Base-by-base conservation (phyloP, 2,888 invertebrate genomes). In the Metellina segmentata region DNA sequence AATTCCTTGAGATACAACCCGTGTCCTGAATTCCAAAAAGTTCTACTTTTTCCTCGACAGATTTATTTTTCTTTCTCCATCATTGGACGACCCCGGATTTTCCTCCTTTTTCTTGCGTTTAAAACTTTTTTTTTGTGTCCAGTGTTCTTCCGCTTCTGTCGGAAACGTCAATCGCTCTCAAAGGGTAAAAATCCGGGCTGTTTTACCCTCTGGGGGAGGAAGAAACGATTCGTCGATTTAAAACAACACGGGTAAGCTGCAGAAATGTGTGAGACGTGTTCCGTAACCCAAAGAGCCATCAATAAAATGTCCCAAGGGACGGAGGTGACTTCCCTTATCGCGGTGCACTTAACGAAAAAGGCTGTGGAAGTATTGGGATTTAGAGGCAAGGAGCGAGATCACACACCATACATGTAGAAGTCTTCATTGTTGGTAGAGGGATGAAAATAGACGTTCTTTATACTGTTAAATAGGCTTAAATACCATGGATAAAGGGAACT, bases 221-320 rank as follows among this genome's bases (percentile, higher is more conserved):
- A 79, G 34, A 52, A 53, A 48, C 81, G 70, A 81, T 82, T 82
- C 72, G 75, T 75, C 61, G 75, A 72, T 72, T 85, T 85, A 85
- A 75, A 61, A 72, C 85, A 52, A 61, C 52, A 53, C 9, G 34
- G 75, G 85, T 74, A 85, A 85, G 74, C 82, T 72, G 71, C 7
- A 72, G 82, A 82, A 82, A 82, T 82, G 71, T 72, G n/a, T 51
- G 51, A 16, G 53, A 85, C 85, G 85, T 85, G 85, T 53, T 61
- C 13, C 2, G 85, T 34, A 48, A 75, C 53, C n/a, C 48, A 61
- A 78, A 85, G 74, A 75, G 75, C 51, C n/a, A 74, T 85, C 74
- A 61, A 85, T 85, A 61, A 61, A 61, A 61, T 61, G 61, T 9
- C 61, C 61, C 13, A 11, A 9, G 61, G 61, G 61, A 9, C 7